Conservation (phyloP, 2,888 invertebrate species). For the Prostheceraeus crozeri region DNA sequence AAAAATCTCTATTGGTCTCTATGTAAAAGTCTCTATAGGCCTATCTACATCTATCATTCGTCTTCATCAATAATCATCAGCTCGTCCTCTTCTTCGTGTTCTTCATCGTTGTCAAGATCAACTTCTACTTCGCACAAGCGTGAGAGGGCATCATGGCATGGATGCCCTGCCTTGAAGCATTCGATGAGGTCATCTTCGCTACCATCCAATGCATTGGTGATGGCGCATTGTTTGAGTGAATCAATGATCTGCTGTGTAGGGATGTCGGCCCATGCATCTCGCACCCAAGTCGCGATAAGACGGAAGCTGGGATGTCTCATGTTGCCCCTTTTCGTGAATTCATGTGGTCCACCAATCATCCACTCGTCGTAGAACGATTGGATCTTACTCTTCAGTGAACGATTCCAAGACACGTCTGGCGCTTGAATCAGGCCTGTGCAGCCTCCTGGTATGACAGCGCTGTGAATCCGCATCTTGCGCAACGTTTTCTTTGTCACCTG, state of each 20-base stretch:
- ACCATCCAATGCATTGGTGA: slow-evolving; percentile 1
- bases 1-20: too few relatives aligned
- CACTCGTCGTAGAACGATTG: slow-evolving; percentile 33
- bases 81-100: too few relatives aligned
- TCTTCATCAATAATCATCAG: too few relatives aligned
- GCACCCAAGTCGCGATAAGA: neutral
- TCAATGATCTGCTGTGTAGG: neutral
- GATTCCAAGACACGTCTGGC: slow-evolving; percentile 41
- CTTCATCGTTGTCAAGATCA: too few relatives aligned
- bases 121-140: too few relatives aligned
- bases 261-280: neutral
- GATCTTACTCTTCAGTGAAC: slow-evolving; percentile 39
- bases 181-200: neutral
- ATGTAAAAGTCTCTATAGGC: too few relatives aligned
- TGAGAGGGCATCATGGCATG: too few relatives aligned
- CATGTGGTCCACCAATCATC: neutral
- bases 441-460: slow-evolving; percentile 41
- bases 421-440: slow-evolving; percentile 42
- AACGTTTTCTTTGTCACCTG: slow-evolving; percentile 38
- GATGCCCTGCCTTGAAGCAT: neutral
- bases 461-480: slow-evolving; percentile 32
- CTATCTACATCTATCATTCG: too few relatives aligned
- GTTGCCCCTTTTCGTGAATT: neutral
- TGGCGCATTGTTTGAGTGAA: slow-evolving; percentile 4
- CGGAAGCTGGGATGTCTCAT: neutral